A percentile compares a stretch with the other conserved stretches of the same genome.
These are phyloP conservation scores for Drosophila paracracens DNA, from an alignment of 2,888 invertebrate genomes.

Conservation along the genomic window DNA sequence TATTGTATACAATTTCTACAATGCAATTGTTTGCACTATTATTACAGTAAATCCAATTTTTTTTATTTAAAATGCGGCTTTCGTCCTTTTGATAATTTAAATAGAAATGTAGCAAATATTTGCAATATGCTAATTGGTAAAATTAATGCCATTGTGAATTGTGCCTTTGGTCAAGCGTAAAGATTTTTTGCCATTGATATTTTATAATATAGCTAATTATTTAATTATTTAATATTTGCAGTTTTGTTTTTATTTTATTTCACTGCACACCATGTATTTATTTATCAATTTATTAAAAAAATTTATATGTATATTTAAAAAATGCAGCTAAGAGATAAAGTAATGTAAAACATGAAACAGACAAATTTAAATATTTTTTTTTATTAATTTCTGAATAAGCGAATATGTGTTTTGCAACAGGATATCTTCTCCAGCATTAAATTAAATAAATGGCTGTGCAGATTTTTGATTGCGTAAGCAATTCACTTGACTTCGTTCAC, in stretches of 20 bases:
- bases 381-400: not conserved
- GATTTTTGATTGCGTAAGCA: conserved; percentile 47
- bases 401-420: not conserved
- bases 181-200: not conserved
- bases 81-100: not conserved
- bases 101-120: not conserved
- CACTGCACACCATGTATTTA: not conserved
- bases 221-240: not conserved
- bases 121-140: not conserved
- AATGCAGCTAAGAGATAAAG: not conserved
- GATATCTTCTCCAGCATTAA: not conserved
- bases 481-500: conserved; percentile 8
- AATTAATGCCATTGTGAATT: not conserved
- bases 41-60: conserved; percentile 5
- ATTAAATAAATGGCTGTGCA: conserved; percentile 1
- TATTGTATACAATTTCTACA: not conserved
- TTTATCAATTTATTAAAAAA: not conserved
- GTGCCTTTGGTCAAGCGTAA: not conserved
- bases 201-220: not conserved
- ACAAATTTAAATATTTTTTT: not conserved
- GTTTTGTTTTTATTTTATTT: not conserved
- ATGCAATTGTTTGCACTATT: not conserved
- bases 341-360: not conserved
- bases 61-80: not conserved
- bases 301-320: not conserved